Conservation (phyloP, 2,888 invertebrate genomes). For the Macrosoma leucophasiata region DNA sequence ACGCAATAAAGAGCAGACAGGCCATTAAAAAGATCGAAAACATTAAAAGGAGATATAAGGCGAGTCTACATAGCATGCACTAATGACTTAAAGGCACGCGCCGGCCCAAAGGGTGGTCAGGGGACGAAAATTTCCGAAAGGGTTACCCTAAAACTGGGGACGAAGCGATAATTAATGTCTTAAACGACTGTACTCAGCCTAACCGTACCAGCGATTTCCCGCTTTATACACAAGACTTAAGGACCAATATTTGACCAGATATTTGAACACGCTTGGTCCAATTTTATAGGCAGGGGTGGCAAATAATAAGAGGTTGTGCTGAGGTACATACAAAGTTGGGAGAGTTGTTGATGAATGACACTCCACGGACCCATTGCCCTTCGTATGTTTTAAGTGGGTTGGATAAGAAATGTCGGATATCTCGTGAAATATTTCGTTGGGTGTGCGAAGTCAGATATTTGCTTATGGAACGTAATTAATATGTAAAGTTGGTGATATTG, state of each 20-base stretch:
- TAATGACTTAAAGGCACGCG: conserved; percentile 64
- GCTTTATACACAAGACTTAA: conserved; percentile 30
- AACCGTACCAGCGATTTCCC: conserved; percentile 22
- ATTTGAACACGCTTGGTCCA: conserved; percentile 53
- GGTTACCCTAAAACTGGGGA: conserved; percentile 69
- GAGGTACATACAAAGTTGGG: too few species aligned
- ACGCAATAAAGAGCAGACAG: too few species aligned
- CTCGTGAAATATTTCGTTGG: conserved; percentile 61
- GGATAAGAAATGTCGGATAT: conserved; percentile 72
- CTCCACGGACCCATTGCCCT: conserved; percentile 74
- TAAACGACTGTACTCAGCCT: conserved; percentile 56
- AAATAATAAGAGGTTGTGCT: conserved; percentile 70
- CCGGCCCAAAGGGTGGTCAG: conserved; percentile 69
- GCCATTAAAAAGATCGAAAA: too few species aligned
- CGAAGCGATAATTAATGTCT: conserved; percentile 68
- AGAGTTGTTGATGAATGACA: conserved; percentile 73
- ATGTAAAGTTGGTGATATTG: conserved; percentile 39
- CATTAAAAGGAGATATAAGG: too few species aligned
- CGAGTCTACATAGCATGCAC: conserved; percentile 56
- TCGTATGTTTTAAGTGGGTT: conserved; percentile 71
- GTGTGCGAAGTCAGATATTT: conserved; percentile 34
- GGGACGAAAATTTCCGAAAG: conserved; percentile 71
- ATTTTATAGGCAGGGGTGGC: conserved; percentile 70
- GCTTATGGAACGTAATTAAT: conserved; percentile 48
- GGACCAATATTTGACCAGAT: conserved; percentile 24